Base-by-base conservation (phyloP, 2,888 invertebrate species). In the Lycophotia porphyrea region DNA sequence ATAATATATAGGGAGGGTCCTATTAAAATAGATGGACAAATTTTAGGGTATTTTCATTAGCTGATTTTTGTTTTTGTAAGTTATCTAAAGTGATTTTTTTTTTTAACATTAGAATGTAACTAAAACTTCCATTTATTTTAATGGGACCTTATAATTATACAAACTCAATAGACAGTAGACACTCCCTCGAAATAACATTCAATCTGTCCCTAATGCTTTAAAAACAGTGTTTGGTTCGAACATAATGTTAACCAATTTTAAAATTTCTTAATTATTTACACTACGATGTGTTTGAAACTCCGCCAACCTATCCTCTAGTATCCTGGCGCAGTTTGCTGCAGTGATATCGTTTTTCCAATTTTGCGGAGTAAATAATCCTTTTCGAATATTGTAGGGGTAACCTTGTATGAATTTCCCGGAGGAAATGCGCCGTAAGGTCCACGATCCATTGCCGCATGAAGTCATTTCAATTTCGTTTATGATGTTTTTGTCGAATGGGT, bases 391-490 rank as follows among this genome's bases (percentile, higher is more conserved):
- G 34, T 58, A 21, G 67, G 47, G 66, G 36, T 63, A 81, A 68
- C 64, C 42, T 74, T 63, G 63, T 71, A 70, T 63, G 61, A 63
- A 74, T 81, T 80, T 76, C 64, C 68, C 74, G 24, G n/a, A 65
- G 74, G 74, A 81, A 75, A 81, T 78, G 42, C 58, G 39, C 55
- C 60, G 58, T 69, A 36, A 68, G 24, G 24, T 65, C 58, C 61
- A 68, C 74, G 58, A 71, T 63, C 78, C 64, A 66, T 65, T 71
- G 65, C 69, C 71, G 63, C 67, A 76, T 81, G 61, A 70, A 71
- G 70, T 68, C 47, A 76, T 76, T 71, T 71, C 65, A 49, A 70
- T 76, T 74, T 73, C 58, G 31, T 81, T 84, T 74, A 78, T 58
- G 49, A 65, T 69, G 65, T 71, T 78, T 77, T 71, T 24, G 58